Percentiles rank a stretch among this genome's conserved stretches.
phyloP scores from a whole-genome alignment of 35 echinoderm and acorn worm species.

The Eucidaris tribuloides region DNA sequence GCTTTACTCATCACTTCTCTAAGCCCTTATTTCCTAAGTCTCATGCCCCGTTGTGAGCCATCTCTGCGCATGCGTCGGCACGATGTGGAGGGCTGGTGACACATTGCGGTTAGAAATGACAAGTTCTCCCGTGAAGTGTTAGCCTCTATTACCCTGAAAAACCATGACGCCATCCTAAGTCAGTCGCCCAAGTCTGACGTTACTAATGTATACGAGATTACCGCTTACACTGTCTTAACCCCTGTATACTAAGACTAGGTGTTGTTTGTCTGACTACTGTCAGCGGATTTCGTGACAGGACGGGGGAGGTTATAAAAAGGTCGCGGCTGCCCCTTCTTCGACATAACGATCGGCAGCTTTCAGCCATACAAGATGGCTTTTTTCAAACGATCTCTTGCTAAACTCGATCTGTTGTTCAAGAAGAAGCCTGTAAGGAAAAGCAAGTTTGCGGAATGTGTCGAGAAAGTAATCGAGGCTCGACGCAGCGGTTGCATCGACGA shows the following conservation, averaged over 20 bases:
- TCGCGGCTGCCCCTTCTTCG: not conserved
- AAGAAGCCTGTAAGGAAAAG: constrained; percentile 21
- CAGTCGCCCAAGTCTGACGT: too few species aligned
- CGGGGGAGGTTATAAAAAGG: not conserved
- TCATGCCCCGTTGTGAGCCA: not conserved
- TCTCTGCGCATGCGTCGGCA: constrained; percentile 7
- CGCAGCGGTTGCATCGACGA: constrained; percentile 86
- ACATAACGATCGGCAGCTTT: not conserved
- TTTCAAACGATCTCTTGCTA: constrained; percentile 42
- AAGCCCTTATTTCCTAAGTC: constrained; percentile 14
- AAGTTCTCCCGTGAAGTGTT: not conserved
- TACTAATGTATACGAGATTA: not conserved
- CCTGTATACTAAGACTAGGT: not conserved
- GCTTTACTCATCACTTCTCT: constrained; percentile 17
- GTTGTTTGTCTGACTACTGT: not conserved
- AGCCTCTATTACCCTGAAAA: too few species aligned
- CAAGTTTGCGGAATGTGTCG: constrained; percentile 70
- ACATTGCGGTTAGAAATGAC: constrained; percentile 29
- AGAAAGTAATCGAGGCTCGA: constrained; percentile 83
- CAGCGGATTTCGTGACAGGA: not conserved
- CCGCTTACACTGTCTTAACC: not conserved
- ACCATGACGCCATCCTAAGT: too few species aligned
- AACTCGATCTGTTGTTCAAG: constrained; percentile 25
- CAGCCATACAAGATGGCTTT: constrained; percentile 45
- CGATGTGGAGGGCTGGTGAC: constrained; percentile 1